phyloP scores from a whole-genome alignment of 2,797 vertebrate genomes.

The Melanotaenia trifasciata region DNA sequence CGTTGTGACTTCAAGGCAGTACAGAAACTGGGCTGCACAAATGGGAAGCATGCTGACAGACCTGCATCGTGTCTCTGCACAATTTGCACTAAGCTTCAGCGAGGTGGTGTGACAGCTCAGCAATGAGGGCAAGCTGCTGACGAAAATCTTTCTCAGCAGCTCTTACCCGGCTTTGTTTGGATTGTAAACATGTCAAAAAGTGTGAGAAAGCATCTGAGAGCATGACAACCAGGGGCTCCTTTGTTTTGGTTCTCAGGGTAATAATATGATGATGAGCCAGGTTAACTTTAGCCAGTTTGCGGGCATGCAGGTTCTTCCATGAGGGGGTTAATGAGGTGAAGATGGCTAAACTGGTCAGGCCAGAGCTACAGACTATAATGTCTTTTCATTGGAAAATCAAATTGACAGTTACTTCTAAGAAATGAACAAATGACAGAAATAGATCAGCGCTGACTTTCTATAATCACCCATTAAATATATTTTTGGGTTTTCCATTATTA shows the following conservation, averaged over 20 bases:
- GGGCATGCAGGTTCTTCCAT: slow-evolving; percentile 54
- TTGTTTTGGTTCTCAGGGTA: slow-evolving; percentile 81
- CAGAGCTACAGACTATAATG: neutral
- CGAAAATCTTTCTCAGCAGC: slow-evolving; percentile 73
- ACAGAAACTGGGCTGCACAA: slow-evolving; percentile 7
- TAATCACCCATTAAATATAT: slow-evolving; percentile 23
- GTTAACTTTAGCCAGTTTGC: slow-evolving; percentile 39
- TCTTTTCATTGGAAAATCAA: slow-evolving; percentile 7
- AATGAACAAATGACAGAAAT: slow-evolving; percentile 10
- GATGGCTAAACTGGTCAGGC: slow-evolving; percentile 24
- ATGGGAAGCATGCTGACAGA: neutral
- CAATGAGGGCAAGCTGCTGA: slow-evolving; percentile 75
- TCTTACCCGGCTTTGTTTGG: slow-evolving; percentile 75
- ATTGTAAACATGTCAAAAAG: slow-evolving; percentile 81
- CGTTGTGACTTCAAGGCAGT: slow-evolving; percentile 1
- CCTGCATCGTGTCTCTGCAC: slow-evolving; percentile 34
- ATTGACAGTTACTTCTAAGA: slow-evolving; percentile 23
- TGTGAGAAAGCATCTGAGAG: slow-evolving; percentile 74
- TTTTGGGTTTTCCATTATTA: slow-evolving; percentile 23
- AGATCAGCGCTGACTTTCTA: slow-evolving; percentile 11
- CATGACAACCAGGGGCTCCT: slow-evolving; percentile 16
- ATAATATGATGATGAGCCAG: slow-evolving; percentile 64
- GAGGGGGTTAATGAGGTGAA: neutral
- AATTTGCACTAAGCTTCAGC: slow-evolving; percentile 3
- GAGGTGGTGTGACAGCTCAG: slow-evolving; percentile 33